Percentiles rank a stretch among this genome's conserved stretches.
Conservation (phyloP, 2,113 vertebrate genomes). For the Gobio gobio region DNA sequence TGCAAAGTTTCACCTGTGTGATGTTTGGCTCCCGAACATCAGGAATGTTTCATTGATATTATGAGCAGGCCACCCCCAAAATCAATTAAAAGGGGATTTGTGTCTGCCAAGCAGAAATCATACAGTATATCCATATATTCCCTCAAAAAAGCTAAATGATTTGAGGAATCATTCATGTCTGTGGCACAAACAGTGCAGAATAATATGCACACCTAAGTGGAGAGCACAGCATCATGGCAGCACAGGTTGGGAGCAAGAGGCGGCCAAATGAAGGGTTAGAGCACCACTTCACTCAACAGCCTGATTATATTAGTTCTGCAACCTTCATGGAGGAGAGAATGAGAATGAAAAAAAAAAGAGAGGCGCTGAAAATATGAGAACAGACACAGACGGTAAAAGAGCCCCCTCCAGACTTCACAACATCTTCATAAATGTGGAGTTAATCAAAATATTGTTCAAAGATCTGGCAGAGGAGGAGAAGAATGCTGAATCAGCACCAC, state of each 20-base stretch:
- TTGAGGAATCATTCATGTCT: not conserved
- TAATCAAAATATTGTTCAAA: slow-evolving; percentile 72
- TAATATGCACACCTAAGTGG: not conserved
- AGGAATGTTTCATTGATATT: not conserved
- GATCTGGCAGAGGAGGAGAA: slow-evolving; percentile 64
- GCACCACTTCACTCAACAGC: slow-evolving; percentile 50
- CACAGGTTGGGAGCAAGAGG: slow-evolving; percentile 9
- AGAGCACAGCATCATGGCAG: not conserved
- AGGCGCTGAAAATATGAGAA: slow-evolving; percentile 28
- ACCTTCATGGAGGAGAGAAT: not conserved
- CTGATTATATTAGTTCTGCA: slow-evolving; percentile 47
- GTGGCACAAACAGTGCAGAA: not conserved
- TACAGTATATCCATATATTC: not conserved
- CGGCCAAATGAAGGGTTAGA: slow-evolving; percentile 44
- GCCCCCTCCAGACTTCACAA: slow-evolving; percentile 7
- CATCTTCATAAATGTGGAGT: slow-evolving; percentile 60
- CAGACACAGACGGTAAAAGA: not conserved
- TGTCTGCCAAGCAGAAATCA: not conserved
- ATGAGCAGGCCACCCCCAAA: not conserved
- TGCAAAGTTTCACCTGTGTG: not conserved
- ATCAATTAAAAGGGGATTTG: not conserved
- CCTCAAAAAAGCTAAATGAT: not conserved
- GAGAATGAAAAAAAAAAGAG: slow-evolving; percentile 12
- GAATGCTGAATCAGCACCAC: slow-evolving; percentile 49
- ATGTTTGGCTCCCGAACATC: not conserved